These are phyloP conservation scores for Melanargia galathea DNA, from an alignment of 2,888 invertebrate genomes.

Conservation along the genomic window DNA sequence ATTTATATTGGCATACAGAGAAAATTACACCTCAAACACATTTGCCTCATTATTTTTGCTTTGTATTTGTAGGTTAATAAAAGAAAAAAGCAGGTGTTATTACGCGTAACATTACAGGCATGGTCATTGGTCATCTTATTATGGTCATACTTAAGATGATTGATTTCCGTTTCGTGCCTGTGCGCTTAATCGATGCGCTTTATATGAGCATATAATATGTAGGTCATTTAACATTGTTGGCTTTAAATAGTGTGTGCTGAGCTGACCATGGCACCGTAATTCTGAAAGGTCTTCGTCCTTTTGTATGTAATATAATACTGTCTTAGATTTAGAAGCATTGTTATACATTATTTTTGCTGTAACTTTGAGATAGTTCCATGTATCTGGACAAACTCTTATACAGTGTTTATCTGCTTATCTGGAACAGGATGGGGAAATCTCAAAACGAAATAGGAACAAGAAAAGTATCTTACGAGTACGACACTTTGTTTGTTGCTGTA, in stretches of 20 bases:
- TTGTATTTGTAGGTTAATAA: conserved; percentile 2
- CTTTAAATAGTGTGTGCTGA: neutral
- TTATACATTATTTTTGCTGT: neutral
- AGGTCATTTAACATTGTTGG: conserved; percentile 22
- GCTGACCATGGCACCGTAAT: conserved; percentile 5
- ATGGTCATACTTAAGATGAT: conserved; percentile 20
- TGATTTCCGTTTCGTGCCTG: conserved; percentile 21
- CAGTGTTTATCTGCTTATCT: too few relatives aligned
- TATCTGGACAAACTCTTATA: too few relatives aligned
- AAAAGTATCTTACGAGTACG: too few relatives aligned
- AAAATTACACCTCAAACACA: too few relatives aligned
- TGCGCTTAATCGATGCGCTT: conserved; percentile 18
- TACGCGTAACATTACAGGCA: neutral
- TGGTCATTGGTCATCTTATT: conserved; percentile 5
- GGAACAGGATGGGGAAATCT: too few relatives aligned
- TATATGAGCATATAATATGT: conserved; percentile 27
- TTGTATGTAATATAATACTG: neutral
- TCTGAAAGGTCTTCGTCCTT: neutral
- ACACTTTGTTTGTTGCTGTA: too few relatives aligned
- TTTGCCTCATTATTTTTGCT: neutral
- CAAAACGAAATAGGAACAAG: too few relatives aligned
- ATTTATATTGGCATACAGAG: too few relatives aligned
- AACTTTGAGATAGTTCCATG: too few relatives aligned
- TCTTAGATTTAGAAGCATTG: neutral
- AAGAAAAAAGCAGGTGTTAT: conserved; percentile 11